Conservation (phyloP, 2,888 invertebrate species). For the Eupithecia vulgata region DNA sequence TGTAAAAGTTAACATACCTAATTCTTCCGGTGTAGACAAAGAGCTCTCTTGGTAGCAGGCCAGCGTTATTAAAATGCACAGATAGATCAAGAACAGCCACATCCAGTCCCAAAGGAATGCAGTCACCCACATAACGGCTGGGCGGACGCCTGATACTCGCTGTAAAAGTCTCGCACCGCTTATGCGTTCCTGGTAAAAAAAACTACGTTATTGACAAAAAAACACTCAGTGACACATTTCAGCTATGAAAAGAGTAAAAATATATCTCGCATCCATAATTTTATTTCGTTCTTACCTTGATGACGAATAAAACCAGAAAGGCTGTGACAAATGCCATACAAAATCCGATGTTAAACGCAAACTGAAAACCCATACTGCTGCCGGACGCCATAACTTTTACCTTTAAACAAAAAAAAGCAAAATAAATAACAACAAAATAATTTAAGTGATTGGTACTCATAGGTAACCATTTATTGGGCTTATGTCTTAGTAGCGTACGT, state of each 20-base stretch:
- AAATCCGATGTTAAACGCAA: constrained; percentile 90
- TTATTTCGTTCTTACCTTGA: constrained; percentile 61
- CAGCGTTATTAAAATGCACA: constrained; percentile 85
- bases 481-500: too few relatives aligned
- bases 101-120: constrained; percentile 88
- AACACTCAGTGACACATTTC: neutral
- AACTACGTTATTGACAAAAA: neutral
- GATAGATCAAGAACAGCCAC: constrained; percentile 84
- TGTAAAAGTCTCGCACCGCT: constrained; percentile 88
- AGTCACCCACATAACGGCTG: constrained; percentile 87
- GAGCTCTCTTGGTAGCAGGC: constrained; percentile 87
- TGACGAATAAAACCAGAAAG: constrained; percentile 85
- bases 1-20: constrained; percentile 67
- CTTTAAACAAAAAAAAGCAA: constrained; percentile 52
- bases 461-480: too few relatives aligned
- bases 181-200: constrained; percentile 85
- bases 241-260: neutral
- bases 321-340: constrained; percentile 90
- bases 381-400: constrained; percentile 77
- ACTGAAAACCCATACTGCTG: constrained; percentile 82
- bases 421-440: neutral
- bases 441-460: too few relatives aligned
- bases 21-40: constrained; percentile 78
- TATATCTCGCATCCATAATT: too few relatives aligned
- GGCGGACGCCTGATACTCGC: constrained; percentile 88